Base-by-base conservation (phyloP, 1,140 invertebrate genomes). In the Aphelenchoides fujianensis region DNA sequence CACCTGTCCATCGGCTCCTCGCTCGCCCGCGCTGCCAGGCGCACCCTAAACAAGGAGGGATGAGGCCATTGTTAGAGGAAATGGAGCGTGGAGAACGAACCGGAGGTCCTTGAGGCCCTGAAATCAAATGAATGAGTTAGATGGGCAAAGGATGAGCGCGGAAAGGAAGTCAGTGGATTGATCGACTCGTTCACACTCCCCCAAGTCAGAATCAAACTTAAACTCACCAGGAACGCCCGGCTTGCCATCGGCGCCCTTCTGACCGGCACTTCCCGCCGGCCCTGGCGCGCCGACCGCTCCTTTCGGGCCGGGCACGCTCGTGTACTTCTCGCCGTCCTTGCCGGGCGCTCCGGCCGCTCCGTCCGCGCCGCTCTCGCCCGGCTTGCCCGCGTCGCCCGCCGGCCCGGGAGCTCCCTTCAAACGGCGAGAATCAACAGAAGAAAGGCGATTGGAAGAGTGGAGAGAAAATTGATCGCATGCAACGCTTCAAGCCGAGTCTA, bases 391-490 rank as follows among this genome's bases (percentile, higher is more conserved):
- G 19, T 64, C 36, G 19, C 75, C 75, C 54, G 75, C 23, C 7
- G 66, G 75, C 70, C 75, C 75, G 16, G 75, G 75, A 35, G 75
- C 52, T 7, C 73, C 73, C 12, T 73, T 53, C 0, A 16, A 30
- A 28, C 70, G n/a, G n/a, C n/a, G n/a, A n/a, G n/a, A n/a, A n/a
- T n/a, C n/a, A n/a, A n/a, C n/a, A n/a, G n/a, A n/a, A n/a, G n/a
- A n/a, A n/a, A n/a, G n/a, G n/a, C n/a, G n/a, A n/a, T n/a, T n/a
- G n/a, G n/a, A n/a, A n/a, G n/a, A n/a, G n/a, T n/a, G n/a, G n/a
- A n/a, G n/a, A n/a, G n/a, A n/a, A n/a, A n/a, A n/a, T n/a, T n/a
- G n/a, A n/a, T n/a, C n/a, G n/a, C n/a, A n/a, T n/a, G n/a, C n/a
- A n/a, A n/a, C n/a, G n/a, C n/a, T n/a, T n/a, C n/a, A n/a, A n/a